Conservation (phyloP, 2,113 vertebrate species). For the Octodon degus region DNA sequence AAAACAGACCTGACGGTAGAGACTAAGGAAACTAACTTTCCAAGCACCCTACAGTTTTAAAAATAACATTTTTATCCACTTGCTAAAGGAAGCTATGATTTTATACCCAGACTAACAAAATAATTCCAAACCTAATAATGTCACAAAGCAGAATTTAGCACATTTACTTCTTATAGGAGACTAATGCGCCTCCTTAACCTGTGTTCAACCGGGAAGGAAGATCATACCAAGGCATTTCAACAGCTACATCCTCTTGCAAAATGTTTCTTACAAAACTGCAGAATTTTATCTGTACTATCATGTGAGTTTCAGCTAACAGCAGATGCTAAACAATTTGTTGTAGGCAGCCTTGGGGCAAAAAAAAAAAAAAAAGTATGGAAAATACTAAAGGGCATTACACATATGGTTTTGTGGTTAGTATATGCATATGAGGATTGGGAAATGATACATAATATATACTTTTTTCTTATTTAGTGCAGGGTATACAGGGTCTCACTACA, state of each 20-base stretch:
- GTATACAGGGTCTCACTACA: too few relatives aligned
- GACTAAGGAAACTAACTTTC: constrained; percentile 61
- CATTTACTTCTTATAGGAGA: constrained; percentile 27
- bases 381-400: not conserved
- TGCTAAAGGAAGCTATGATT: not conserved
- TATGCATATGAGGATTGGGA: not conserved
- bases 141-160: constrained; percentile 5
- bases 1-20: constrained; percentile 48
- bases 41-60: constrained; percentile 15
- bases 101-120: constrained; percentile 9
- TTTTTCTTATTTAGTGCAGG: not conserved
- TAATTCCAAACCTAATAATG: not conserved
- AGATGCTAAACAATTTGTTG: constrained; percentile 37
- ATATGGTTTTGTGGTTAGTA: constrained; percentile 2
- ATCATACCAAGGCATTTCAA: constrained; percentile 68
- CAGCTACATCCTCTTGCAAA: constrained; percentile 76
- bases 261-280: constrained; percentile 76
- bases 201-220: constrained; percentile 59
- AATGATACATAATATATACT: constrained; percentile 44
- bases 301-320: not conserved
- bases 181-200: not conserved
- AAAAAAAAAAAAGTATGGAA: not conserved
- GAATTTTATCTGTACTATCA: constrained; percentile 66
- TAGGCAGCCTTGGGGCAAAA: not conserved
- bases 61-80: constrained; percentile 26